Evolutionary conservation across 92 coral and sea anemone genomes (phyloP), one percentile per base, ranked within the genome.

Genomic region (Phenganax marumi): DNA sequence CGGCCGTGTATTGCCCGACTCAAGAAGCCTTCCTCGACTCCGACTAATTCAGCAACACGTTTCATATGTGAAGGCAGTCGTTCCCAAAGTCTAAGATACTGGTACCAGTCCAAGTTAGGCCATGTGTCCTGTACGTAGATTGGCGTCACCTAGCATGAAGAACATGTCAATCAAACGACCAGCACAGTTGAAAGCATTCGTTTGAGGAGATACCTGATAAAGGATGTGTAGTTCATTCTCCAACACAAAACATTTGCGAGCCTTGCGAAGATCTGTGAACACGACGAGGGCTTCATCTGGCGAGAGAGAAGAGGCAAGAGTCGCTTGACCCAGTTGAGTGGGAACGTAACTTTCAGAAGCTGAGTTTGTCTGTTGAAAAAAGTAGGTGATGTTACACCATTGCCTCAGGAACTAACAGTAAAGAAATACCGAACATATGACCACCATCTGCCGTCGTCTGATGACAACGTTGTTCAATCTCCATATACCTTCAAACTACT

Each of bases 101-200:
- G 99, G 85, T 89, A 89, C 99, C 99, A 96, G 86, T 96, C 99
- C 9, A 96, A 75, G 81, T 82, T 93, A 68, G 99, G 97, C 97
- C 97, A 93, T 73, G 93, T 97, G 12, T 91, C 93, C 21, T 96
- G 97, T 24, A 96, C 77, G 79, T 96, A 96, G 64, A 92, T 96
- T 14, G 99, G 99, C 13, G 97, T 96, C 52, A 96, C 99, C 98
- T 94, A 72, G 39, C 22, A 58, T 70, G 50, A 13, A 70, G 14
- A 58, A 14, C 65, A 14, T 25, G 25, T 68, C 68, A n/a, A 9
- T 47, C 16, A 75, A 39, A 23, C n/a, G 16, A 52, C 22, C 56
- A 16, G 14, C n/a, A 68, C n/a, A 43, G 52, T 8, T 77, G 39
- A n/a, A 12, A 16, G 39, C 47, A 63, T 22, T 19, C 6, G n/a